Percentiles rank a stretch among this genome's conserved stretches.
phyloP scores from a whole-genome alignment of 2,797 vertebrate genomes.

The Parambassis ranga region DNA sequence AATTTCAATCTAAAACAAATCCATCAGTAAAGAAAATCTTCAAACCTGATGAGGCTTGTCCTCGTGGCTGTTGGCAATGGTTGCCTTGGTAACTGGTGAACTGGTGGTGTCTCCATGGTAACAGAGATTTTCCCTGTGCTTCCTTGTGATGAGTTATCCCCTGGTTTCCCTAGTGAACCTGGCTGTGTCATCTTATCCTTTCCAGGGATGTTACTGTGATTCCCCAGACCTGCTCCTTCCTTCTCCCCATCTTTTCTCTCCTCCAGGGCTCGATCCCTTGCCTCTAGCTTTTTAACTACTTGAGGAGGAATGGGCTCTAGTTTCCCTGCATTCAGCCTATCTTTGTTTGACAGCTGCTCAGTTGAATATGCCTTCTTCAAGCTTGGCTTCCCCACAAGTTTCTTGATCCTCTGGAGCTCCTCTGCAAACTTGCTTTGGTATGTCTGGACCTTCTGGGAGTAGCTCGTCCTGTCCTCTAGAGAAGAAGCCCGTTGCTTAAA shows the following conservation, averaged over 20 bases:
- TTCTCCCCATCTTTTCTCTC: constrained; percentile 13
- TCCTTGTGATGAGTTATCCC: constrained; percentile 31
- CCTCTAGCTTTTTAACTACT: constrained; percentile 70
- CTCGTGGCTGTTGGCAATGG: constrained; percentile 65
- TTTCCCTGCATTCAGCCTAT: constrained; percentile 46
- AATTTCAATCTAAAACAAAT: background rate
- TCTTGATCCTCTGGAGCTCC: constrained; percentile 91
- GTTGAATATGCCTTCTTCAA: constrained; percentile 85
- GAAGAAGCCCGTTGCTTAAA: constrained; percentile 91
- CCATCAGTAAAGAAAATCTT: constrained; percentile 17
- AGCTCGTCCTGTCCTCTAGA: constrained; percentile 86
- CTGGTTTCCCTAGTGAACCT: constrained; percentile 25
- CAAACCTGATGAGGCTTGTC: constrained; percentile 68
- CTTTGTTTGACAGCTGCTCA: constrained; percentile 74
- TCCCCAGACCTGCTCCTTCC: background rate
- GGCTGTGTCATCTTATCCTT: constrained; percentile 22
- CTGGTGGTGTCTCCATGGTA: constrained; percentile 70
- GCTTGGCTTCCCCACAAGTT: constrained; percentile 85
- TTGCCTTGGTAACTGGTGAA: constrained; percentile 75
- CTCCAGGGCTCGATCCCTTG: constrained; percentile 55
- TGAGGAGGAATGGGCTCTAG: constrained; percentile 73
- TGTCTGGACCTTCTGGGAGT: constrained; percentile 81
- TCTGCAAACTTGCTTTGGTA: constrained; percentile 90
- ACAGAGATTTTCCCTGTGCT: constrained; percentile 50
- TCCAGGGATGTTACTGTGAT: constrained; percentile 1